Percentiles rank a stretch among this genome's conserved stretches.
These are phyloP conservation scores for Heloderma charlesbogerti DNA, from an alignment of 2,113 vertebrate species.

Conservation along the genomic window DNA sequence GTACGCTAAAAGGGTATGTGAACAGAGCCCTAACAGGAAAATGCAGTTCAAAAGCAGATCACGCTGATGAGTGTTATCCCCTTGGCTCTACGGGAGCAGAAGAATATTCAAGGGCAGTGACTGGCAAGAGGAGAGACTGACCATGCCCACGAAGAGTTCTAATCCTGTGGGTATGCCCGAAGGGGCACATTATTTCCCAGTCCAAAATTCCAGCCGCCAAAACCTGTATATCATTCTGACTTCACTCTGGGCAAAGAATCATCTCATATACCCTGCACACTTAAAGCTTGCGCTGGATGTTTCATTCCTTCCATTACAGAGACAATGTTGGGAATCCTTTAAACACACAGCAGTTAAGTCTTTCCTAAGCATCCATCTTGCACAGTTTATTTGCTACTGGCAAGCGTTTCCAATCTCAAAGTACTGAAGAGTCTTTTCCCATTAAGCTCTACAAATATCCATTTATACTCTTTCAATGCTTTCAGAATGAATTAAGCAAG, in stretches of 20 bases:
- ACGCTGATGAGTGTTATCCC: neutral
- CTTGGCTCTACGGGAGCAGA: neutral
- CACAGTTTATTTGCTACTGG: neutral
- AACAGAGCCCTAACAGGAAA: neutral
- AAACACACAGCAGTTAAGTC: conserved; percentile 11
- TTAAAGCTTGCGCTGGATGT: neutral
- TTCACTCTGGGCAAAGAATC: neutral
- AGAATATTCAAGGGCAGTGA: neutral
- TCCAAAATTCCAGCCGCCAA: neutral
- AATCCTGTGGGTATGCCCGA: neutral
- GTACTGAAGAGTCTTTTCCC: neutral
- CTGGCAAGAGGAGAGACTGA: neutral
- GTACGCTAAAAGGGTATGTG: neutral
- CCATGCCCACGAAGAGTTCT: neutral
- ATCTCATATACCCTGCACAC: neutral
- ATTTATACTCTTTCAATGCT: neutral
- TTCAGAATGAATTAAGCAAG: neutral
- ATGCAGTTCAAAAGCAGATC: neutral
- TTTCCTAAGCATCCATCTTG: neutral
- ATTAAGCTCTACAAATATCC: conserved; percentile 5
- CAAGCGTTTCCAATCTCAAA: conserved; percentile 18
- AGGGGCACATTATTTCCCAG: neutral
- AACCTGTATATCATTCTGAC: neutral
- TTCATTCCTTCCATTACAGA: conserved; percentile 13
- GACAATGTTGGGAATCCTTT: conserved; percentile 20